Evolutionary conservation across 2,113 vertebrate species (phyloP).

Genomic region (Heteronetta atricapilla): DNA sequence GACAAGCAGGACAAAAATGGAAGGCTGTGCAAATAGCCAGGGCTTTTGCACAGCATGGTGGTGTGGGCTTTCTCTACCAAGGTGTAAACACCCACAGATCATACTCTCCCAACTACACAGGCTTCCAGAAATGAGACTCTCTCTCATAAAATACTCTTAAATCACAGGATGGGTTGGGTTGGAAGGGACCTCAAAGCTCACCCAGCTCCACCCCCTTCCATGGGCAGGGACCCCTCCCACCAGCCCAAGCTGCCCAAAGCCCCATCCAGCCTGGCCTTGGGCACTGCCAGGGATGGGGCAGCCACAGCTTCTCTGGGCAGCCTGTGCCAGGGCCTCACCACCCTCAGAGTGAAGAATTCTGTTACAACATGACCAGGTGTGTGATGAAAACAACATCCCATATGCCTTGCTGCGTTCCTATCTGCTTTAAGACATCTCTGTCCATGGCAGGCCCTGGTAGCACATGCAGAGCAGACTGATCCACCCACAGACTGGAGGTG

Average conservation of each 20-base stretch:
- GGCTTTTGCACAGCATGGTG: neutral
- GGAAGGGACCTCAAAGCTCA: no score
- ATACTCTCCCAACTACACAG: neutral
- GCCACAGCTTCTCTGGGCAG: no score
- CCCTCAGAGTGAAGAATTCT: no score
- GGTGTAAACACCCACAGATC: fast-evolving
- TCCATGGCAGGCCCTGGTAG: neutral
- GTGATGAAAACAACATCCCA: neutral
- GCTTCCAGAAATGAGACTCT: neutral
- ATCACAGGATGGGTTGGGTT: no score
- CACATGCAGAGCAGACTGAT: neutral
- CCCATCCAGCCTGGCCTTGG: no score
- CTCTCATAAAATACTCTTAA: neutral
- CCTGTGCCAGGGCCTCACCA: no score
- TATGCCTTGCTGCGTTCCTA: neutral
- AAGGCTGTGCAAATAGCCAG: neutral
- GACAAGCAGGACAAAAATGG: neutral
- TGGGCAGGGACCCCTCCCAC: no score
- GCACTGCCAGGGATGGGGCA: no score
- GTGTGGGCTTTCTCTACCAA: neutral
- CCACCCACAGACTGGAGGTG: neutral
- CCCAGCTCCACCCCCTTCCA: no score
- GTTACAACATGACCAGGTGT: neutral
- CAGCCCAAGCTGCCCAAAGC: no score
- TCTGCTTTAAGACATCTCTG: neutral